Evolutionary conservation across 2,888 invertebrate species (phyloP).

Genomic region (Tricholauxania praeusta): DNA sequence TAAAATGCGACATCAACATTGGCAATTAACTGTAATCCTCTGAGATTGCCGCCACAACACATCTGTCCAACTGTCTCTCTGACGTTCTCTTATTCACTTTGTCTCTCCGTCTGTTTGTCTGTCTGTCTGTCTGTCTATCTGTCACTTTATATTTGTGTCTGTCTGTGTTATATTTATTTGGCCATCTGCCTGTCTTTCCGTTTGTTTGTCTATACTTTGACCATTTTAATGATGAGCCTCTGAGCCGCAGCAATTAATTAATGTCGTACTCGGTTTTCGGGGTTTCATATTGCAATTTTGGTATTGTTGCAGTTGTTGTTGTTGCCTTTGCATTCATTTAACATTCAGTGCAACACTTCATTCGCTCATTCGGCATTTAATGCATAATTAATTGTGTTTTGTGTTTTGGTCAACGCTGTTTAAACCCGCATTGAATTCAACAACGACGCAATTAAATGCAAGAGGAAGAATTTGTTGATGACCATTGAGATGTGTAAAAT

Average conservation of each 20-base stretch:
- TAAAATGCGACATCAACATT: slow-evolving; percentile 5
- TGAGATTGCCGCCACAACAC: neutral
- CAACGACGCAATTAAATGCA: neutral
- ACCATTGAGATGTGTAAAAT: no score
- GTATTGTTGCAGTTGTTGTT: neutral
- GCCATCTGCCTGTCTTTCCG: neutral
- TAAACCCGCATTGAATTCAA: neutral
- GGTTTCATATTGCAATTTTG: neutral
- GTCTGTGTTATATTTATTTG: neutral
- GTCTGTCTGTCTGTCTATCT: neutral
- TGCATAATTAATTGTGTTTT: slow-evolving; percentile 25
- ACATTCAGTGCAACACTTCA: neutral
- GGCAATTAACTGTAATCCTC: slow-evolving; percentile 3
- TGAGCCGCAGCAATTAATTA: slow-evolving; percentile 37
- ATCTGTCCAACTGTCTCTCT: neutral
- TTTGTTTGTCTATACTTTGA: neutral
- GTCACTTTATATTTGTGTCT: neutral
- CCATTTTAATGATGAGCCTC: slow-evolving; percentile 33
- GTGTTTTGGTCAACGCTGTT: neutral
- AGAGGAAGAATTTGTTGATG: no score
- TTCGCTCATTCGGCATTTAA: slow-evolving; percentile 14
- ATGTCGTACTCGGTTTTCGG: slow-evolving; percentile 9
- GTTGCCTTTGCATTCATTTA: neutral
- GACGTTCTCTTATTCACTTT: neutral
- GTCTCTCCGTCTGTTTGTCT: neutral